Conservation (phyloP, 30 jellyfish, hydroid and myxozoan species). For the Aurelia aurita complex sp. Pacific region DNA sequence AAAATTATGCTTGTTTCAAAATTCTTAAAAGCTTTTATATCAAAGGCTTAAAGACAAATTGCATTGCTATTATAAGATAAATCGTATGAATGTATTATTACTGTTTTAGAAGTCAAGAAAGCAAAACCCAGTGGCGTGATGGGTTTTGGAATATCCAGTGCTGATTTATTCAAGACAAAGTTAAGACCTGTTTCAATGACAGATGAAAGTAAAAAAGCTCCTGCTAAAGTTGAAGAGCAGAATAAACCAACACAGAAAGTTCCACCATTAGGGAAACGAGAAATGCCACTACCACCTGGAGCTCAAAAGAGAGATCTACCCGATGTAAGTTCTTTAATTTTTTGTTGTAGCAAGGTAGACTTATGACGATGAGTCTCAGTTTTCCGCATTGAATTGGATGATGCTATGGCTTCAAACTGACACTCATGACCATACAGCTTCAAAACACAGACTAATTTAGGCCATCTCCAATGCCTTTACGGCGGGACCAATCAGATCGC, state of each 20-base stretch:
- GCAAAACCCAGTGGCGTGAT: constrained; percentile 33
- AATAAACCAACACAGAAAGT: constrained; percentile 37
- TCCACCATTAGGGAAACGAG: constrained; percentile 20
- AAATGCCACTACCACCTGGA: not conserved
- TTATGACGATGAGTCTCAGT: too few species aligned
- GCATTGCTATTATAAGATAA: not conserved
- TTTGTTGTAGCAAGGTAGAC: not conserved
- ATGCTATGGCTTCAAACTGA: too few species aligned
- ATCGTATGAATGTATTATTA: not conserved
- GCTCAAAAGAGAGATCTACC: constrained; percentile 16
- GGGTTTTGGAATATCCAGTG: constrained; percentile 53
- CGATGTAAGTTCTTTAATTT: constrained; percentile 15
- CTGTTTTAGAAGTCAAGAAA: constrained; percentile 22
- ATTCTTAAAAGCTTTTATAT: too few species aligned
- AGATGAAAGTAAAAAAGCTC: constrained; percentile 11
- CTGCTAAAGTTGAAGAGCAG: constrained; percentile 12
- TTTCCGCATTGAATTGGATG: too few species aligned
- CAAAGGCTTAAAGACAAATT: too few species aligned
- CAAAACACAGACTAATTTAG: too few species aligned
- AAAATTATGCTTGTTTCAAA: too few species aligned
- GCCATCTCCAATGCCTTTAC: too few species aligned
- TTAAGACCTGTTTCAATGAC: constrained; percentile 48
- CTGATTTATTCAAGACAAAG: constrained; percentile 45
- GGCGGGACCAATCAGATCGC: too few species aligned
- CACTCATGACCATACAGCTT: too few species aligned